Evolutionary conservation across 2,888 invertebrate species (phyloP).

Genomic region (Trissolcus brochymenae): DNA sequence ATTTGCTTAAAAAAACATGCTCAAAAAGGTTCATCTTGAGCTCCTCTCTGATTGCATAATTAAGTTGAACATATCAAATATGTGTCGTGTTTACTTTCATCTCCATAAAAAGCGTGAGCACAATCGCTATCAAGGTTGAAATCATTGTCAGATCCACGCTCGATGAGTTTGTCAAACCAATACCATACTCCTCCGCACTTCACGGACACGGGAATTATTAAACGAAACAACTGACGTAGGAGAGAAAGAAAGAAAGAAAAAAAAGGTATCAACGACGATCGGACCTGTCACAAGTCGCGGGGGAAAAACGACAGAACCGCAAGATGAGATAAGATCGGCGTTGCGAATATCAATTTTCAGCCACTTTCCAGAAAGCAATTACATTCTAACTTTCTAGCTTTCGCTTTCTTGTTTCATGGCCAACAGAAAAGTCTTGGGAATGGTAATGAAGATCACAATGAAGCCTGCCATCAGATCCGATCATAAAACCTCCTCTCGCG

Average conservation of each 20-base stretch:
- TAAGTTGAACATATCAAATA: conserved; percentile 35
- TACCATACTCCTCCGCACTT: neutral
- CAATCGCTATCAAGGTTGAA: conserved; percentile 48
- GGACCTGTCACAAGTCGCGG: neutral
- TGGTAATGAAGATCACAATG: conserved; percentile 24
- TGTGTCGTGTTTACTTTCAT: conserved; percentile 44
- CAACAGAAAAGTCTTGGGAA: conserved; percentile 34
- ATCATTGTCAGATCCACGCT: conserved; percentile 47
- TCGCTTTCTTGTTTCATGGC: conserved; percentile 53
- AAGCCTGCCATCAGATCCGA: neutral
- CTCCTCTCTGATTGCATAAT: conserved; percentile 37
- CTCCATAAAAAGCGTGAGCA: conserved; percentile 47
- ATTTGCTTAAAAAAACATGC: neutral
- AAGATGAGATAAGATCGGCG: conserved; percentile 14
- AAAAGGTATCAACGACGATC: neutral
- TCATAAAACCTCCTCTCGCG: conserved; percentile 9
- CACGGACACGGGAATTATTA: conserved; percentile 3
- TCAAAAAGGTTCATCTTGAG: conserved; percentile 6
- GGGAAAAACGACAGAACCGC: conserved; percentile 18
- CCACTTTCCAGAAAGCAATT: conserved; percentile 53
- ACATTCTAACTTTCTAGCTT: conserved; percentile 54
- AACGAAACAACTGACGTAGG: neutral
- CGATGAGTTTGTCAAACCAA: conserved; percentile 14
- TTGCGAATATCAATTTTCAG: conserved; percentile 32
- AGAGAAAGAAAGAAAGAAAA: neutral